These are phyloP conservation scores for Apaloderma vittatum DNA, from an alignment of 2,113 vertebrate genomes.

Conservation along the genomic window DNA sequence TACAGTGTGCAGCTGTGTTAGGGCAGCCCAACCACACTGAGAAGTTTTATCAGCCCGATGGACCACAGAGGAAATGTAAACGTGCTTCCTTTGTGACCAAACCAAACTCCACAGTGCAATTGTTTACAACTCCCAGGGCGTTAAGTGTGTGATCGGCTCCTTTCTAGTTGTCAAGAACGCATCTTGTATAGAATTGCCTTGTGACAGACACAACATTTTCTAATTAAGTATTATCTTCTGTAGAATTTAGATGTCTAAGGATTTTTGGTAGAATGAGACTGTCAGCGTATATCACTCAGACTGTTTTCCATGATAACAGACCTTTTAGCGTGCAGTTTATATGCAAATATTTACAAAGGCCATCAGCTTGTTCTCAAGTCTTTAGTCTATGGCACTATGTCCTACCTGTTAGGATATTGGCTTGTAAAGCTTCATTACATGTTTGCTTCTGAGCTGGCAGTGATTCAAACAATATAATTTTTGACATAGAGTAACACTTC, in stretches of 20 bases:
- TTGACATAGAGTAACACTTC: background rate
- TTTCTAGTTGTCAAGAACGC: background rate
- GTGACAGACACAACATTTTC: background rate
- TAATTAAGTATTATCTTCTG: background rate
- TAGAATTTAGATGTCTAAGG: background rate
- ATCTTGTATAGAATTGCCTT: background rate
- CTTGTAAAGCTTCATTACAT: background rate
- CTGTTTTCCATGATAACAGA: background rate
- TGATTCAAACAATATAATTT: background rate
- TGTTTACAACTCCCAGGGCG: background rate
- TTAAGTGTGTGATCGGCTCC: background rate
- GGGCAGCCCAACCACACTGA: background rate
- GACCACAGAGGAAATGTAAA: accelerated
- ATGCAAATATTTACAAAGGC: background rate
- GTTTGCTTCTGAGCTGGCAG: background rate
- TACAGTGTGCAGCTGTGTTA: background rate
- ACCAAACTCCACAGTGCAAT: no score
- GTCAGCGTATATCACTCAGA: background rate
- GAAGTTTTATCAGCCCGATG: background rate
- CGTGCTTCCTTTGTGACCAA: accelerated
- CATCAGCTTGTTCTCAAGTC: background rate
- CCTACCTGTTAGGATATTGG: background rate
- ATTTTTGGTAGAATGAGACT: background rate
- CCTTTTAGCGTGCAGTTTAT: background rate
- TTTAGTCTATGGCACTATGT: background rate